phyloP scores from a whole-genome alignment of 92 coral and sea anemone genomes.

The Plumapathes pennacea region DNA sequence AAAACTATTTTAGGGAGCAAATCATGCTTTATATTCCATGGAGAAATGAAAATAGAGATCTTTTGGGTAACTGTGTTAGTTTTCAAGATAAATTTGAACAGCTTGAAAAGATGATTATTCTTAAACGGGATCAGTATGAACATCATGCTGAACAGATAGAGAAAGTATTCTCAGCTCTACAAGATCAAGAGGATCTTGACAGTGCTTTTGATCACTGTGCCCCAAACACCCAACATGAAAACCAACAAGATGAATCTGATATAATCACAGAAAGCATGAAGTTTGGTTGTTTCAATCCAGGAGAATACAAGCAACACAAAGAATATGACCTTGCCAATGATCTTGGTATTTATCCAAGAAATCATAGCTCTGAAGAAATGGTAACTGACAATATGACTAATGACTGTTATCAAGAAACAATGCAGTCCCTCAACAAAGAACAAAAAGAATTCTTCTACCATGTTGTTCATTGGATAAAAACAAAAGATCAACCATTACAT shows the following conservation, averaged over 20 bases:
- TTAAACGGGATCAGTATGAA: slow-evolving; percentile 17
- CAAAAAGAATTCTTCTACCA: slow-evolving; percentile 30
- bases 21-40: slow-evolving; percentile 42
- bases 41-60: slow-evolving; percentile 36
- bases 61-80: slow-evolving; percentile 1
- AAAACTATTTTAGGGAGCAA: slow-evolving; percentile 31
- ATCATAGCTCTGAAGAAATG: slow-evolving; percentile 30
- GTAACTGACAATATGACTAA: slow-evolving; percentile 11
- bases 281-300: slow-evolving; percentile 37
- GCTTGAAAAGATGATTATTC: slow-evolving; percentile 2
- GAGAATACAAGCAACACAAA: slow-evolving; percentile 29
- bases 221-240: slow-evolving; percentile 38
- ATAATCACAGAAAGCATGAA: slow-evolving; percentile 15
- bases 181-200: neutral
- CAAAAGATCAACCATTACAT: slow-evolving; percentile 19
- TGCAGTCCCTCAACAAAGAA: too few species aligned
- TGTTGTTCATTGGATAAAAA: slow-evolving; percentile 27
- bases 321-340: slow-evolving; percentile 30
- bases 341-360: slow-evolving; percentile 31
- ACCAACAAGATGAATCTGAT: slow-evolving; percentile 34
- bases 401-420: too few species aligned
- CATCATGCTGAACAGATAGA: too few species aligned
- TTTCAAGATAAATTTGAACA: slow-evolving; percentile 16
- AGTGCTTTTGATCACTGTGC: slow-evolving; percentile 10
- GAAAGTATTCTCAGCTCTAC: too few species aligned